phyloP scores from a whole-genome alignment of 2,797 vertebrate species.

The Nothura maculosa region DNA sequence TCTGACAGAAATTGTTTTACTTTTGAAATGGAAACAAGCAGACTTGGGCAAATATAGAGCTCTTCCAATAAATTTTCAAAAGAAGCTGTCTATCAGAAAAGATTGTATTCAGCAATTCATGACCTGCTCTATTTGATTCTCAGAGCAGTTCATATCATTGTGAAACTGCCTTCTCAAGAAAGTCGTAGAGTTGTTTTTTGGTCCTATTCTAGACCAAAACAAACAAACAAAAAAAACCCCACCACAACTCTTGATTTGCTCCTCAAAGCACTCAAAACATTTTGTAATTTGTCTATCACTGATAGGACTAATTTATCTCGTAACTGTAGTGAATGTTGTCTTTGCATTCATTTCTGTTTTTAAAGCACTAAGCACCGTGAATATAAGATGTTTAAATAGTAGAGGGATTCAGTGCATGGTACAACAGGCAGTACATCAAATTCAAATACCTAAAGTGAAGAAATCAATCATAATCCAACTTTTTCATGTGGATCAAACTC shows the following conservation, averaged over 20 bases:
- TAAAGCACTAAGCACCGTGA: not conserved
- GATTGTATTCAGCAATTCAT: conserved; percentile 11
- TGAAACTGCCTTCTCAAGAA: not conserved
- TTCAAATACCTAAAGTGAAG: not conserved
- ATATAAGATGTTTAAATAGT: not conserved
- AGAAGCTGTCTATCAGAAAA: not conserved
- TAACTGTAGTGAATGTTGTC: not conserved
- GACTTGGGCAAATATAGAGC: not conserved
- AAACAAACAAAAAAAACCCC: not conserved
- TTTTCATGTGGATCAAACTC: not conserved
- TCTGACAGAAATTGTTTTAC: not conserved
- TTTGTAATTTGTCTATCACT: not conserved
- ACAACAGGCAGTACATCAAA: not conserved
- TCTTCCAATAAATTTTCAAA: not conserved
- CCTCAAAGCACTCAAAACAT: not conserved
- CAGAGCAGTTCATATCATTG: not conserved
- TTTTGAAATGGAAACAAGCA: not conserved
- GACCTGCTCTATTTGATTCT: not conserved
- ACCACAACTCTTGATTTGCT: not conserved
- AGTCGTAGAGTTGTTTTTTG: too few relatives aligned
- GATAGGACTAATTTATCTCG: not conserved
- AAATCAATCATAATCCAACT: not conserved
- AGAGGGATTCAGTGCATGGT: not conserved
- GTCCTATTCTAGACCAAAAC: not conserved
- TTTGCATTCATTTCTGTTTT: not conserved